Evolutionary conservation across 2,888 invertebrate genomes (phyloP).

Genomic region (Tanypteryx hageni): DNA sequence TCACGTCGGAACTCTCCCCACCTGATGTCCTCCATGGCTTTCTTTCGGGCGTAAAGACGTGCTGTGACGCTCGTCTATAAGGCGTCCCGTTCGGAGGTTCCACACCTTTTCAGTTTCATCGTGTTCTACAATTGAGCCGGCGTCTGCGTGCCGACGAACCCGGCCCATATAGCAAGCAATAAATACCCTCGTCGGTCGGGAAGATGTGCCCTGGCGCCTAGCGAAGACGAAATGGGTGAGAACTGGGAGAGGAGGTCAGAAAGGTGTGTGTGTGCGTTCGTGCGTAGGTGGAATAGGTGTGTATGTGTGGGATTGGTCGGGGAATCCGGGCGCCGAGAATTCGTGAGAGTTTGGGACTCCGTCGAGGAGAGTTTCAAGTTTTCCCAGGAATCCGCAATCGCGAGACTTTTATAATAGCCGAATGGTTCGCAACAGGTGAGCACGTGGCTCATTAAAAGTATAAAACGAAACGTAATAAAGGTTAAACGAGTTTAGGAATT

Average conservation of each 20-base stretch:
- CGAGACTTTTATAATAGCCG: background rate
- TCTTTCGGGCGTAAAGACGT: background rate
- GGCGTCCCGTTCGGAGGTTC: background rate
- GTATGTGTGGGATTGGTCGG: background rate
- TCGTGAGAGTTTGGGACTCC: background rate
- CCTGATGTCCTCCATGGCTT: background rate
- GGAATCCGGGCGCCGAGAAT: background rate
- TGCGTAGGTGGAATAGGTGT: conserved; percentile 2
- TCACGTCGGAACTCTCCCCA: background rate
- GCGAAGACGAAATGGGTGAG: background rate
- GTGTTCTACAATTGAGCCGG: conserved; percentile 47
- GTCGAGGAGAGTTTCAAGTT: background rate
- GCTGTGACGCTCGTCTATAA: background rate
- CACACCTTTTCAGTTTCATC: background rate
- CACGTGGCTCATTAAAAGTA: background rate
- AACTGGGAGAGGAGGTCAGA: background rate
- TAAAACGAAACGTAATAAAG: background rate
- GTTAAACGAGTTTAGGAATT: too few relatives aligned
- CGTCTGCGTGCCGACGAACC: conserved; percentile 54
- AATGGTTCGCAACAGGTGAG: background rate
- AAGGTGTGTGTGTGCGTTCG: background rate
- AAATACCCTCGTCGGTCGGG: conserved; percentile 38
- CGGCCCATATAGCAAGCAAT: conserved; percentile 63
- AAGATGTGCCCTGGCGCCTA: conserved; percentile 38
- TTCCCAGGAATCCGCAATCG: too few relatives aligned